phyloP scores from a whole-genome alignment of 1,140 invertebrate species.

The Drosophila dunni region DNA sequence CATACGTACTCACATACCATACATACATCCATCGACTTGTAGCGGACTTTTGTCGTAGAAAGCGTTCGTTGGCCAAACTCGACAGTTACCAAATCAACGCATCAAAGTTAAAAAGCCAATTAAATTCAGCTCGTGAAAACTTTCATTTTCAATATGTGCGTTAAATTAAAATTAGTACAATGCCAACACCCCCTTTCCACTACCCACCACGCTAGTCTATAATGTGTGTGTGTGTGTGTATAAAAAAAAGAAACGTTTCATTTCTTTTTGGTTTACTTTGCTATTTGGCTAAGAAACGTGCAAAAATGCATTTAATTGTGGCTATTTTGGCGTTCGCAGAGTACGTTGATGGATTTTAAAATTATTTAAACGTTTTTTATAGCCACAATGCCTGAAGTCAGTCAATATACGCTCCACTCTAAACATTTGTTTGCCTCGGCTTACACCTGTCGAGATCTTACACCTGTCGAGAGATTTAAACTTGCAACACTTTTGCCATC shows the following conservation, averaged over 20 bases:
- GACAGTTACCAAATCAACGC: slow-evolving; percentile 70
- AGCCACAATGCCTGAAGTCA: slow-evolving; percentile 11
- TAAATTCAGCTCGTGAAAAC: slow-evolving; percentile 75
- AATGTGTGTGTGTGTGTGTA: slow-evolving; percentile 23
- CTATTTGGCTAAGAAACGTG: slow-evolving; percentile 55
- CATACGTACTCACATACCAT: neutral
- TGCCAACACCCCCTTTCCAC: slow-evolving; percentile 12
- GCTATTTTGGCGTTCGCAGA: slow-evolving; percentile 52
- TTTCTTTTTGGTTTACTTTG: slow-evolving; percentile 37
- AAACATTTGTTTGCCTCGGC: neutral
- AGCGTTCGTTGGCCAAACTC: slow-evolving; percentile 42
- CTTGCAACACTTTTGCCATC: neutral
- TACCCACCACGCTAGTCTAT: neutral
- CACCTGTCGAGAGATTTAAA: neutral
- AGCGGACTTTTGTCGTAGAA: slow-evolving; percentile 57
- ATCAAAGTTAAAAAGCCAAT: slow-evolving; percentile 74
- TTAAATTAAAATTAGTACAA: slow-evolving; percentile 74
- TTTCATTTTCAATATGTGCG: slow-evolving; percentile 82
- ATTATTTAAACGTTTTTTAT: slow-evolving; percentile 57
- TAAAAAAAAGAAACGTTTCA: slow-evolving; percentile 38
- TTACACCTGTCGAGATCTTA: neutral
- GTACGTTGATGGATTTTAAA: slow-evolving; percentile 70
- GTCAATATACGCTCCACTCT: neutral
- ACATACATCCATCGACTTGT: slow-evolving; percentile 14
- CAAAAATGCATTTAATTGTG: slow-evolving; percentile 79